Conservation (phyloP, 2,113 vertebrate genomes). For the Poicephalus gulielmi region DNA sequence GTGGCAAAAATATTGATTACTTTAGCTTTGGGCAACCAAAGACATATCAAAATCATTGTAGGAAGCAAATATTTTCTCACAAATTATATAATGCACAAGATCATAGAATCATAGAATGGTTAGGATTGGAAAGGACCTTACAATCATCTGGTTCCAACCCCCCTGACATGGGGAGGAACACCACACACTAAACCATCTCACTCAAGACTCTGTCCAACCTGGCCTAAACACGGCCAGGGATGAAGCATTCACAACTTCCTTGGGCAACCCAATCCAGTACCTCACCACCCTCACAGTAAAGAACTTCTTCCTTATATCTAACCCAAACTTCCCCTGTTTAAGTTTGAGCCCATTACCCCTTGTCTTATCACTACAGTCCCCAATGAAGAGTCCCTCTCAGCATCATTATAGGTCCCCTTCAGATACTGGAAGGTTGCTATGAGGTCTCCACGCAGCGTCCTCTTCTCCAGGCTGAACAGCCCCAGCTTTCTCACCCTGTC, state of each 20-base stretch:
- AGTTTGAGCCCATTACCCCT: background rate
- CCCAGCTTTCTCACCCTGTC: too few species aligned
- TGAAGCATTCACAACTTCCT: background rate
- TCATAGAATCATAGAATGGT: background rate
- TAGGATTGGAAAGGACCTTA: background rate
- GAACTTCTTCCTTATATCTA: background rate
- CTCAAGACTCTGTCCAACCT: background rate
- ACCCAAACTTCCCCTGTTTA: background rate
- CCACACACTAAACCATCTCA: background rate
- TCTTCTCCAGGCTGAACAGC: too few species aligned
- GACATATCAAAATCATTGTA: background rate
- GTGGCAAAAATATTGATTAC: background rate
- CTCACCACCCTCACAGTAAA: background rate
- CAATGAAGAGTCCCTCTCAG: background rate
- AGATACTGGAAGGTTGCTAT: too few species aligned
- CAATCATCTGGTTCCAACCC: background rate
- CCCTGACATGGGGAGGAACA: background rate
- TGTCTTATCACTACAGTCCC: background rate
- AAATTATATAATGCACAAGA: background rate
- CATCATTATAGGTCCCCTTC: too few species aligned
- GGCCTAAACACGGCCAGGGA: background rate
- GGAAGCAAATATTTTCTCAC: background rate
- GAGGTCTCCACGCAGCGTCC: too few species aligned
- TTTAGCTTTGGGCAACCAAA: background rate
- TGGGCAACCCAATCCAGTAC: background rate